Base-by-base conservation (phyloP, 2,113 vertebrate genomes). In the Mustelus asterias region DNA sequence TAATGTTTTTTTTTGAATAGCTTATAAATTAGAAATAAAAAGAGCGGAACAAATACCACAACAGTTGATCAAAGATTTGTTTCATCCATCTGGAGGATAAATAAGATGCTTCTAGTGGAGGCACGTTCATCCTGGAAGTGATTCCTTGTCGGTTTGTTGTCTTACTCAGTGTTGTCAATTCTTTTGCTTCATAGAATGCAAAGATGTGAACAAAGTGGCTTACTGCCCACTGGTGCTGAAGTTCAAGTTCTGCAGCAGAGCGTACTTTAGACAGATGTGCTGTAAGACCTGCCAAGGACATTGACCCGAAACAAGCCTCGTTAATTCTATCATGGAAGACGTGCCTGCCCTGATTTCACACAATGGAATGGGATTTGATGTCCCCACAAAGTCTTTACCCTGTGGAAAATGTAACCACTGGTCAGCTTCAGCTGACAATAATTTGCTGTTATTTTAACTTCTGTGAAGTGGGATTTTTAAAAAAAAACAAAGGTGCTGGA, bases 211-310 rank as follows among this genome's bases (percentile, higher is more conserved):
- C 98, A 99, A 99, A 98, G 99, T 99, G 98, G 99, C 99, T 6
- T 99, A 99, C 97, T 99, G 99, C 98, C 99, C 99, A 96, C 98
- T 99, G 98, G 99, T 99, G 96, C 97, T 99, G 97, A 99, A 99
- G 98, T 99, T 99, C 98, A 99, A 99, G 97, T 99, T 99, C 98
- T 99, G 99, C 98, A 99, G 98, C 97, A 98, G 99, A 96, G 99
- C 99, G 48, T 99, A 99, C 98, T 99, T 99, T 98, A 99, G 99
- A 97, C 99, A 99, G 98, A 99, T 99, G 98, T 99, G 99, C 97
- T 99, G 99, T 98, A 99, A 99, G 97, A 99, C 99, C 96, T 99
- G 99, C 98, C 99, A 99, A 98, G 99, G 99, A 97, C 99, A 99
- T 97, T 99, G 99, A 99, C 97, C 97, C 96, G 90, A 93, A 90